phyloP scores from a whole-genome alignment of 1,140 invertebrate genomes.

The Tetraneura akinire region DNA sequence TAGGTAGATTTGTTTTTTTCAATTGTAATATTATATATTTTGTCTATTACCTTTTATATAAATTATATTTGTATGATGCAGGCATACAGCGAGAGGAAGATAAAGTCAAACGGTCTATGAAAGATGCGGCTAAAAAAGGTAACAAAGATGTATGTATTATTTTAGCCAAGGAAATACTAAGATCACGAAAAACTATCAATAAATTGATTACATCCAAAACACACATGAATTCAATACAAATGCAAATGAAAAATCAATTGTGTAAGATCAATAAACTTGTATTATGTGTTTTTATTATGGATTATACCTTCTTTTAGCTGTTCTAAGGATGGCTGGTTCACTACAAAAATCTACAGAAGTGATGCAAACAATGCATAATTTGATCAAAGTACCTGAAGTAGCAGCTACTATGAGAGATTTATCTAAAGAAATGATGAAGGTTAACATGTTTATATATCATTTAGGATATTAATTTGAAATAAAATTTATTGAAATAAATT shows the following conservation, averaged over 20 bases:
- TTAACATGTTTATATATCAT: slow-evolving; percentile 23
- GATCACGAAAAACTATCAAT: slow-evolving; percentile 84
- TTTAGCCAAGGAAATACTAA: slow-evolving; percentile 92
- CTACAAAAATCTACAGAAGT: slow-evolving; percentile 92
- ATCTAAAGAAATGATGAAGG: slow-evolving; percentile 98
- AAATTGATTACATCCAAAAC: slow-evolving; percentile 95
- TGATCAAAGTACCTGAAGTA: slow-evolving; percentile 89
- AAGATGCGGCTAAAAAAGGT: slow-evolving; percentile 94
- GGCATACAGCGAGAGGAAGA: slow-evolving; percentile 96
- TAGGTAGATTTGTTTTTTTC: too few relatives aligned
- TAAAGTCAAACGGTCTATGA: slow-evolving; percentile 90
- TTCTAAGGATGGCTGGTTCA: slow-evolving; percentile 85
- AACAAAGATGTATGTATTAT: slow-evolving; percentile 93
- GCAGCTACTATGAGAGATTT: slow-evolving; percentile 95
- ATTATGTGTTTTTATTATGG: too few relatives aligned
- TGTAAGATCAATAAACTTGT: slow-evolving; percentile 62
- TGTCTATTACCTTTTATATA: background rate
- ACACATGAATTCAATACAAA: slow-evolving; percentile 94
- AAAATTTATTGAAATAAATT: slow-evolving; percentile 26
- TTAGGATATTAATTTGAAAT: too few relatives aligned
- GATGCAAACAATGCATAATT: slow-evolving; percentile 95
- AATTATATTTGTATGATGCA: too few relatives aligned
- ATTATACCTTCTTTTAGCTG: slow-evolving; percentile 64
- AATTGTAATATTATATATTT: too few relatives aligned
- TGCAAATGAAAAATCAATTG: slow-evolving; percentile 98